Evolutionary conservation across 2,113 vertebrate genomes (phyloP), one percentile per base, ranked within the genome.

Genomic region (Thunnus thynnus): DNA sequence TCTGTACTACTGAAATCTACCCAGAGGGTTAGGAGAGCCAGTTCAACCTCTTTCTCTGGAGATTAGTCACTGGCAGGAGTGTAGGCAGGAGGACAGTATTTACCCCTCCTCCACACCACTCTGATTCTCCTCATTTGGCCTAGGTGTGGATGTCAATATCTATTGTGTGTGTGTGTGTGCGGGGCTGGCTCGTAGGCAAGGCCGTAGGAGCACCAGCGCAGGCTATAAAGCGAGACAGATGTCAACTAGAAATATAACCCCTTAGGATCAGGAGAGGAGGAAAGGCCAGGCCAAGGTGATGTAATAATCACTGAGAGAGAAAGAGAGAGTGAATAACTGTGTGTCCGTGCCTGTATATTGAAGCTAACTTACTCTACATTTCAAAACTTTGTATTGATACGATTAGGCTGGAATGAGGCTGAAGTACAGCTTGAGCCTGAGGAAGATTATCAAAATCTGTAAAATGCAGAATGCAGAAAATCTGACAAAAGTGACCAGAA

Each of bases 201-300:
- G 25, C 64, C 55, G 36, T 32, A 63, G 18, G 67, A 83, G 72
- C 83, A 92, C 84, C 89, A 85, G 83, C 30, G 71, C 14, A 4
- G 36, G 46, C 46, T 66, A 66, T 72, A 74, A 79, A 88, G 17
- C 36, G 83, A 75, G 62, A 73, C 77, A 75, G 82, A 85, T 84
- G 85, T 80, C 75, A 57, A 72, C 61, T 76, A 16, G 68, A 90
- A 85, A 80, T 47, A 68, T 47, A 83, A 81, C 20, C 74, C 71
- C 30, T 27, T 7, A 16, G 55, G 32, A 65, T 67, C 50, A 56
- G 65, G 32, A 60, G 3, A 46, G 22, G 22, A 7, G 54, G 1
- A 48, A 62, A 71, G 51, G 32, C 52, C 30, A 30, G 6, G 47
- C 9, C 1, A 47, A 67, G 13, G 20, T 61, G 73, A 68, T 60